Base-by-base conservation (phyloP, 2,888 invertebrate genomes). In the Cephus spinipes region DNA sequence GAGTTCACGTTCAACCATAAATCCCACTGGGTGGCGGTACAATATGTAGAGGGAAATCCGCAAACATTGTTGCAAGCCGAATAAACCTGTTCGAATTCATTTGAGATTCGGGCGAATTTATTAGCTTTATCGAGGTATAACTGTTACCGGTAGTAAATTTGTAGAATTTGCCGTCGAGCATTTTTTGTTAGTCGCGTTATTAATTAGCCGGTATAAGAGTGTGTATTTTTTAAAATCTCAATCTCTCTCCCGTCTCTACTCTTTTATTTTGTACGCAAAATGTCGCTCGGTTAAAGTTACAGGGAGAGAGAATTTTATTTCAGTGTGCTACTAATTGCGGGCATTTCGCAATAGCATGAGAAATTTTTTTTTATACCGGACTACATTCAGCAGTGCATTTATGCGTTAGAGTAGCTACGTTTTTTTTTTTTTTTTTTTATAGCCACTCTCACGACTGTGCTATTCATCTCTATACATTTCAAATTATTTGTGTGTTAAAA, bases 1-100 rank as follows among this genome's bases (percentile, higher is more conserved):
- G 55, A 23, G 9, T 55, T 55, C 55, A 55, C 55, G 55, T 23
- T 55, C 55, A 55, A 55, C 9, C 55, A 55, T 55, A 55, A 55
- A 55, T 55, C 55, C 55, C 9, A 23, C 9, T 23, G 55, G 55
- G 23, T 23, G 55, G 23, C 23, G 6, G 55, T 23, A 23, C 23
- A 55, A 23, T 71, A 71, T 12, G 33, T 71, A 71, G 30, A 31
- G 11, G 32, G 55, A 76, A 84, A 82, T 82, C 79, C 76, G 77
- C 78, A 79, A 84, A 86, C 80, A 82, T 81, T 79, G 77, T 79
- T 36, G 73, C 79, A 74, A 77, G 77, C 71, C 79, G 81, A 81
- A 82, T 82, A 79, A 84, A 84, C 80, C 79, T 68, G 77, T 55
- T 68, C 73, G 68, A 76, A 81, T 82, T 71, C 75, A 85, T 82